Conservation (phyloP, 2,113 vertebrate species). For the Dasyprocta punctata region DNA sequence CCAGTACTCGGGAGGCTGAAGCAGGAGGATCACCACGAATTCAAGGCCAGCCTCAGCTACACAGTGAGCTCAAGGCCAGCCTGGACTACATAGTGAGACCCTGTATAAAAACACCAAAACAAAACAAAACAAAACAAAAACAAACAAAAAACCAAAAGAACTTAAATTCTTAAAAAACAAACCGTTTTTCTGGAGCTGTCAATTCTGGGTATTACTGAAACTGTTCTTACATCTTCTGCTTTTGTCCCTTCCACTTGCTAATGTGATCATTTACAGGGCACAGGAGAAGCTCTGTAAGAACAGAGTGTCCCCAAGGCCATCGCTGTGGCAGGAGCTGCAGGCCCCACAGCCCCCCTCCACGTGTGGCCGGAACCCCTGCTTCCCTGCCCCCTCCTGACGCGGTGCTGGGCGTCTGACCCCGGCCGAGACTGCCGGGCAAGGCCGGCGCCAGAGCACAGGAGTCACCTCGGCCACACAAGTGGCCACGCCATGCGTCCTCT, state of each 20-base stretch:
- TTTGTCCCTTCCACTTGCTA: neutral
- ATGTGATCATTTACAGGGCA: neutral
- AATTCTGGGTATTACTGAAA: neutral
- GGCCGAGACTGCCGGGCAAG: neutral
- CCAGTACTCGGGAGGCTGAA: neutral
- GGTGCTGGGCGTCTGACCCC: neutral
- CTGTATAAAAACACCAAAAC: neutral
- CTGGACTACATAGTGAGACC: neutral
- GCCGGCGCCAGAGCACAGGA: no score
- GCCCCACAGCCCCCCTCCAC: fast-evolving
- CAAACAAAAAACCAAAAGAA: no score
- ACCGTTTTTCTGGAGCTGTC: neutral
- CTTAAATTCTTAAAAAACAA: neutral
- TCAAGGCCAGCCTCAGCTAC: neutral
- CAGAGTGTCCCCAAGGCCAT: no score
- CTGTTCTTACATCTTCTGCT: neutral
- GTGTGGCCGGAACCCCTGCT: neutral
- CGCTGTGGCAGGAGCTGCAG: neutral
- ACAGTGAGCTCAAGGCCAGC: no score
- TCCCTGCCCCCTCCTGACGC: neutral
- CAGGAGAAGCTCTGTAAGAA: neutral
- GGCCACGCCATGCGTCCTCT: neutral
- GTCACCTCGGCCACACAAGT: no score
- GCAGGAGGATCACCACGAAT: neutral
- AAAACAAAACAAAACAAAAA: no score